Evolutionary conservation across 64 coral and sea anemone genomes (phyloP).

Genomic region (Montipora efflorescens): DNA sequence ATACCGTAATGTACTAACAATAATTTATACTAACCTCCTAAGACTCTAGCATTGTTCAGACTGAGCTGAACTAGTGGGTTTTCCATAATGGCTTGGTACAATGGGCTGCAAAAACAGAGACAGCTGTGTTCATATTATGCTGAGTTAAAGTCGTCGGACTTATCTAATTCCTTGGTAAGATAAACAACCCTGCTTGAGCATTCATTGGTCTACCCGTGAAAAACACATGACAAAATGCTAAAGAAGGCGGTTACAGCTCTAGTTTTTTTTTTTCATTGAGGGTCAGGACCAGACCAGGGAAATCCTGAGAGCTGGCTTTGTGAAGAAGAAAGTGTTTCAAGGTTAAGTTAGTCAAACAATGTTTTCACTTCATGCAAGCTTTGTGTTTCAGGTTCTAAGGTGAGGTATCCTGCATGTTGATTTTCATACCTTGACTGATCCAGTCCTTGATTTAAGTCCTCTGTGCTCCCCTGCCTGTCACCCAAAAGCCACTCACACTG

Average conservation of each 20-base stretch:
- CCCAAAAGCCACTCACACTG: slow-evolving; percentile 98
- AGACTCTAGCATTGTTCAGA: slow-evolving; percentile 84
- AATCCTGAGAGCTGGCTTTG: too few relatives aligned
- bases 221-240: too few relatives aligned
- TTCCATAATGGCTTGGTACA: slow-evolving; percentile 99
- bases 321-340: too few relatives aligned
- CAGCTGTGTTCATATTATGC: not conserved
- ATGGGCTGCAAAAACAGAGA: slow-evolving; percentile 53
- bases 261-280: too few relatives aligned
- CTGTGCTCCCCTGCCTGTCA: slow-evolving; percentile 80
- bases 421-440: slow-evolving; percentile 82
- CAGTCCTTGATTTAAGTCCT: slow-evolving; percentile 82
- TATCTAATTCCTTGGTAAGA: not conserved
- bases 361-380: not conserved
- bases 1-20: not conserved
- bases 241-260: too few relatives aligned
- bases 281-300: too few relatives aligned
- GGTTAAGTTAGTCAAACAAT: too few relatives aligned
- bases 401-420: too few relatives aligned
- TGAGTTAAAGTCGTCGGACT: not conserved
- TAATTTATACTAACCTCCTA: slow-evolving; percentile 71
- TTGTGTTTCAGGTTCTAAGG: too few relatives aligned
- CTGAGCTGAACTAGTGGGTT: slow-evolving; percentile 95
- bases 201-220: too few relatives aligned
- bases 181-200: too few relatives aligned